Percentiles rank a stretch among this genome's conserved stretches.
Conservation (phyloP, 1,140 invertebrate genomes). For the Stenopsyche tienmushanensis region DNA sequence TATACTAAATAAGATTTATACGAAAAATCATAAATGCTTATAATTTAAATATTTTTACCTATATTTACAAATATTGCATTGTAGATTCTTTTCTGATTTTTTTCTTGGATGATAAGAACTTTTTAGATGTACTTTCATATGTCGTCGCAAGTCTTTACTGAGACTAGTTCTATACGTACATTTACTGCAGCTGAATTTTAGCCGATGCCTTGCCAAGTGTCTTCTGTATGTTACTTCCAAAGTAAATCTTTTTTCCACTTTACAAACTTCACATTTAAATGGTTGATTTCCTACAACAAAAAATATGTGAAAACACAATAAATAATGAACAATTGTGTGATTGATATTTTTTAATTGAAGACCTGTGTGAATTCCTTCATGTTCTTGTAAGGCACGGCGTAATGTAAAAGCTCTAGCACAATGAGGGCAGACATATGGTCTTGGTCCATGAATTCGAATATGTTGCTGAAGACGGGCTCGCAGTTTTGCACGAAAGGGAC, state of each 20-base stretch:
- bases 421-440: constrained; percentile 13
- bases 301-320: background rate
- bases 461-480: constrained; percentile 12
- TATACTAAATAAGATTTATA: background rate
- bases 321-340: too few relatives aligned
- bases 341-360: too few relatives aligned
- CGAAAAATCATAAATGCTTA: background rate
- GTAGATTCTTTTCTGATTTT: constrained; percentile 5
- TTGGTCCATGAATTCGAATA: background rate
- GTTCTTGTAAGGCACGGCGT: constrained; percentile 6
- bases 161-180: constrained; percentile 27
- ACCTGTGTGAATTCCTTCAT: constrained; percentile 27
- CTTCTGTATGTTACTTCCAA: constrained; percentile 12
- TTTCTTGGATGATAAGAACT: background rate
- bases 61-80: constrained; percentile 10
- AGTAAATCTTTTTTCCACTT: constrained; percentile 22
- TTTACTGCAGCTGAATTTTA: constrained; percentile 8
- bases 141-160: constrained; percentile 19
- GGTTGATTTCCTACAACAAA: constrained; percentile 18
- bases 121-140: constrained; percentile 16
- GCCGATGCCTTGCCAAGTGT: constrained; percentile 11
- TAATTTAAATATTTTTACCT: background rate
- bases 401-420: background rate
- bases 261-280: constrained; percentile 20
- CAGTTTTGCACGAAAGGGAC: constrained; percentile 15